Conservation (phyloP, 2,888 invertebrate species). For the Thymelicus acteon region DNA sequence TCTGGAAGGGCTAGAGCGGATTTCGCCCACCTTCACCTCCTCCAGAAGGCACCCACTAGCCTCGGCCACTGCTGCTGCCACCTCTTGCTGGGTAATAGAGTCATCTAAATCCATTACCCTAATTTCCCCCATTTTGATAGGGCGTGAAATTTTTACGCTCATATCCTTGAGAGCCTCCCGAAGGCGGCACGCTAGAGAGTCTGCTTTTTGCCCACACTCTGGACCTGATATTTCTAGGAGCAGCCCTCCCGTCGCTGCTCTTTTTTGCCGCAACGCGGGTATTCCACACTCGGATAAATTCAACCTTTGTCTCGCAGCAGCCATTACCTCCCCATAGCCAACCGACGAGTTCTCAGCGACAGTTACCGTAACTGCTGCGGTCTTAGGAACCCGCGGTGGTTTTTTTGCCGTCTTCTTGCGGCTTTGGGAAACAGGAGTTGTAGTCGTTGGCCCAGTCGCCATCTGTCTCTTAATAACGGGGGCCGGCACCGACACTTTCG, state of each 20-base stretch:
- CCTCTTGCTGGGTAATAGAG: conserved; percentile 18
- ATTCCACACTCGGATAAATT: too few relatives aligned
- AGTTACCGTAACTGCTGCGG: too few relatives aligned
- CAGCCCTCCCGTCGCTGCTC: not conserved
- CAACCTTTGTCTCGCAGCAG: too few relatives aligned
- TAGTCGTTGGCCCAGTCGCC: too few relatives aligned
- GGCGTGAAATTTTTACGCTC: conserved; percentile 20
- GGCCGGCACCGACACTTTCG: too few relatives aligned
- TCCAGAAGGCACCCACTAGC: conserved; percentile 18
- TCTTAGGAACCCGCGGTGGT: too few relatives aligned
- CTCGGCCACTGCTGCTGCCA: conserved; percentile 32
- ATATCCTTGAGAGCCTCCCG: conserved; percentile 16
- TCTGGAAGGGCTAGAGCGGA: not conserved
- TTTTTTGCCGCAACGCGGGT: not conserved
- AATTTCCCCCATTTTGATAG: conserved; percentile 32
- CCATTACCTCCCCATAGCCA: too few relatives aligned
- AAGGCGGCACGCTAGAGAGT: conserved; percentile 19
- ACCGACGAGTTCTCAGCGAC: too few relatives aligned
- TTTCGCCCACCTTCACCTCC: not conserved
- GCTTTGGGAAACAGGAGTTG: too few relatives aligned
- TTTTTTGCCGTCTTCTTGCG: too few relatives aligned
- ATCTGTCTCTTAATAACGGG: too few relatives aligned
- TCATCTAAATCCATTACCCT: conserved; percentile 35
- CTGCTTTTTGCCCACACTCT: not conserved
- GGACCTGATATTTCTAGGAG: conserved; percentile 16